Conservation (phyloP, 30 jellyfish, hydroid and myxozoan genomes). For the Cassiopea andromeda region DNA sequence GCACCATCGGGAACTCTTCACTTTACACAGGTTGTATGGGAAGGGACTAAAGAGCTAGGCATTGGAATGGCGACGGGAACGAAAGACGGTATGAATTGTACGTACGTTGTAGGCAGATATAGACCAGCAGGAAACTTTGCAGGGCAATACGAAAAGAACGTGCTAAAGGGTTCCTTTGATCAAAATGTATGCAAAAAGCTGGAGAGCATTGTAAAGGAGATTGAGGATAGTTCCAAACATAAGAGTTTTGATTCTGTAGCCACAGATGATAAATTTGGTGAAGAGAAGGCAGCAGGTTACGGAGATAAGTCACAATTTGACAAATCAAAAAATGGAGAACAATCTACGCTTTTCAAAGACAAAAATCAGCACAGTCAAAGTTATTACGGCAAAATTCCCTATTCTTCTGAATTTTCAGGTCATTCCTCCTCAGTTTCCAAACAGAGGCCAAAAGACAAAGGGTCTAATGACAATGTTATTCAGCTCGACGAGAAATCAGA, state of each 20-base stretch:
- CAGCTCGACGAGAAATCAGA: constrained; percentile 32
- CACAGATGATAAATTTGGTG: constrained; percentile 56
- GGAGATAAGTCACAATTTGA: neutral
- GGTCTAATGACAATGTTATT: constrained; percentile 23
- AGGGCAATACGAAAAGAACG: constrained; percentile 72
- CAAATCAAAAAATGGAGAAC: neutral
- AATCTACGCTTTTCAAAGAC: neutral
- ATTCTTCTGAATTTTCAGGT: neutral
- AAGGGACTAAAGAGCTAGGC: constrained; percentile 75
- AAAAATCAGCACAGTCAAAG: neutral
- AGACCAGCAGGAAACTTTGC: constrained; percentile 79
- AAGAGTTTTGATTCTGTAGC: constrained; percentile 4
- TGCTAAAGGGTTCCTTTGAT: constrained; percentile 62
- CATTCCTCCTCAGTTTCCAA: neutral
- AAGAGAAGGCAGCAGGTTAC: constrained; percentile 25
- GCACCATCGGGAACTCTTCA: constrained; percentile 79
- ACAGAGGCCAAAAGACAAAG: neutral
- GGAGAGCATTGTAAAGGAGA: constrained; percentile 34
- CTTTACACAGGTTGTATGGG: constrained; percentile 95
- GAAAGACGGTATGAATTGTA: constrained; percentile 75
- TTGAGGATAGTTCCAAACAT: constrained; percentile 15
- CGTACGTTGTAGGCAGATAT: constrained; percentile 84
- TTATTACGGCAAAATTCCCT: neutral
- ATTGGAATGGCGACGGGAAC: constrained; percentile 84
- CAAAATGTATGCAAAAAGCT: constrained; percentile 38